Conservation (phyloP, 2,888 invertebrate genomes). For the Trachelus tabidus region DNA sequence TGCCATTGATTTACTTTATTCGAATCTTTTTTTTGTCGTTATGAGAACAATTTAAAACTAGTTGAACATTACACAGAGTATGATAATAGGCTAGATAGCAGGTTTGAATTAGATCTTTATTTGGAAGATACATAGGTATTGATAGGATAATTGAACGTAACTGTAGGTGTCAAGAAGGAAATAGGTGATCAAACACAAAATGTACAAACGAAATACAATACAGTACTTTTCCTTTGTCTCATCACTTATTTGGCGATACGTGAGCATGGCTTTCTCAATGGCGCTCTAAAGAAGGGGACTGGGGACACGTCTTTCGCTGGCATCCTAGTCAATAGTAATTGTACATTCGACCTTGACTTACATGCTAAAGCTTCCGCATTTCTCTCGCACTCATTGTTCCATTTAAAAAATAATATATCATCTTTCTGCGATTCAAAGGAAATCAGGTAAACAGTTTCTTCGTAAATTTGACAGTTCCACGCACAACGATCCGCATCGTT, state of each 20-base stretch:
- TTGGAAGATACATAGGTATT: constrained; percentile 61
- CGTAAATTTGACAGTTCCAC: constrained; percentile 31
- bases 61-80: constrained; percentile 35
- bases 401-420: constrained; percentile 46
- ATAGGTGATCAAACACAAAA: constrained; percentile 50
- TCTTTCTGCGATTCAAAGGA: constrained; percentile 35
- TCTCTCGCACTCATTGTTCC: constrained; percentile 23
- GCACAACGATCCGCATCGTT: not conserved
- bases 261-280: constrained; percentile 24
- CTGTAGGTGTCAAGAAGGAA: constrained; percentile 39
- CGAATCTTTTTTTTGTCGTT: constrained; percentile 36
- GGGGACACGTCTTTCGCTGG: not conserved
- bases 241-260: constrained; percentile 36
- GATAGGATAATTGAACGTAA: constrained; percentile 48
- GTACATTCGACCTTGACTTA: constrained; percentile 46
- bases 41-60: constrained; percentile 45
- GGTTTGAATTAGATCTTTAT: constrained; percentile 55
- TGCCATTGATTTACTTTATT: constrained; percentile 21
- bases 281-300: not conserved
- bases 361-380: constrained; percentile 42
- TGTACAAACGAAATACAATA: constrained; percentile 62
- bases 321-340: constrained; percentile 29
- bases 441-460: constrained; percentile 36
- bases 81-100: constrained; percentile 40
- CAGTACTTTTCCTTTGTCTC: constrained; percentile 34